phyloP scores from a whole-genome alignment of 2,797 vertebrate species.

The Glossophaga mutica region DNA sequence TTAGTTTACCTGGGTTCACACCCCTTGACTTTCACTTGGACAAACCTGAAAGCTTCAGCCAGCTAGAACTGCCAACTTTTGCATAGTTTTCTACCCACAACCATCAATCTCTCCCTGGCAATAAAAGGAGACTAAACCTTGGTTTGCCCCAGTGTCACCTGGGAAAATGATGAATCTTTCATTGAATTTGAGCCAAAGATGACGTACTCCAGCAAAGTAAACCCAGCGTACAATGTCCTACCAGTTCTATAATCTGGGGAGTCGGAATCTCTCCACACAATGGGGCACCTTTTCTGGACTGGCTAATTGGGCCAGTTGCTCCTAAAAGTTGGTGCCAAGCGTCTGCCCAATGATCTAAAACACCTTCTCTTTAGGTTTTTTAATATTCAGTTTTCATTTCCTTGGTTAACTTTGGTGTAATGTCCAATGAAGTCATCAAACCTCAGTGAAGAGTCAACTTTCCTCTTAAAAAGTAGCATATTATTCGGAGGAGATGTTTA shows the following conservation, averaged over 20 bases:
- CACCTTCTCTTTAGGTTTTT: slow-evolving; percentile 39
- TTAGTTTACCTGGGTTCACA: slow-evolving; percentile 61
- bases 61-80: slow-evolving; percentile 56
- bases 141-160: slow-evolving; percentile 62
- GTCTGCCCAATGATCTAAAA: slow-evolving; percentile 52
- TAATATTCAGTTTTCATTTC: slow-evolving; percentile 17
- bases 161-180: slow-evolving; percentile 66
- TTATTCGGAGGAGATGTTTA: slow-evolving; percentile 48
- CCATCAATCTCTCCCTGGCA: slow-evolving; percentile 70
- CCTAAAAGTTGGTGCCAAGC: slow-evolving; percentile 47
- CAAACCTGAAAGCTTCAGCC: slow-evolving; percentile 59
- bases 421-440: slow-evolving; percentile 59
- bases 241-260: slow-evolving; percentile 32
- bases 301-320: slow-evolving; percentile 24
- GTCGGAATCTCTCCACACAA: slow-evolving; percentile 2
- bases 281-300: slow-evolving; percentile 35
- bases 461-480: neutral
- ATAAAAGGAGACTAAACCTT: slow-evolving; percentile 67
- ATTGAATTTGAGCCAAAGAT: slow-evolving; percentile 54
- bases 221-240: neutral
- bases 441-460: slow-evolving; percentile 20
- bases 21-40: slow-evolving; percentile 64
- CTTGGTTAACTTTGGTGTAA: slow-evolving; percentile 56
- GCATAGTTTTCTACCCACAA: slow-evolving; percentile 68
- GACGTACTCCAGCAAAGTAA: slow-evolving; percentile 47